Evolutionary conservation across 2,797 vertebrate species (phyloP), one percentile per base, ranked within the genome.

Genomic region (Meda fulgida): DNA sequence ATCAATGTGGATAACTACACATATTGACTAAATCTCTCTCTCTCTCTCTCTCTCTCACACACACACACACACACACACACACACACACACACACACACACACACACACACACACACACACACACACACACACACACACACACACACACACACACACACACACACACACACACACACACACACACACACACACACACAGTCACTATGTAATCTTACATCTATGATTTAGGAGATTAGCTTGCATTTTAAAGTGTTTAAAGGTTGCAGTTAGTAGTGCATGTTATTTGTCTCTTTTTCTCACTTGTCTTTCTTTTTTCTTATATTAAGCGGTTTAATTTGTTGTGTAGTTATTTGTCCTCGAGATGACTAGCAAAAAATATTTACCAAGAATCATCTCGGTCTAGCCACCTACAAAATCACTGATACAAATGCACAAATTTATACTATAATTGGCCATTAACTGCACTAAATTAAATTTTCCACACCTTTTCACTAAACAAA

Each of bases 1-100:
- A 10, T 18, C 73, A 86, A 26, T 71, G 29, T 58, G 36, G 53
- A 86, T 65, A 70, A 78, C 36, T 38, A 63, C 48, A 86, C 79
- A 71, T 82, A 86, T 83, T 10, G 85, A 82, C 72, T 77, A 65
- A 76, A n/a, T 73, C 69, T n/a, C n/a, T n/a, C n/a, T n/a, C n/a
- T n/a, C n/a, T n/a, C n/a, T n/a, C n/a, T n/a, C n/a, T n/a, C n/a
- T n/a, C n/a, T n/a, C n/a, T n/a, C n/a, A n/a, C 69, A 65, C 19
- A 43, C 78, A 63, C 67, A 48, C 26, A 65, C 53, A 31, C 31
- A 31, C 31, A 31, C 31, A 31, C 31, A 31, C 31, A 31, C 31
- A 31, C 31, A 31, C 31, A 31, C 31, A 31, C 31, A 31, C 31
- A 31, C 31, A 31, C 31, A 31, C 31, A 31, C 31, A 31, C 31